Conservation (phyloP, 1,140 invertebrate species). For the Samia ricini region DNA sequence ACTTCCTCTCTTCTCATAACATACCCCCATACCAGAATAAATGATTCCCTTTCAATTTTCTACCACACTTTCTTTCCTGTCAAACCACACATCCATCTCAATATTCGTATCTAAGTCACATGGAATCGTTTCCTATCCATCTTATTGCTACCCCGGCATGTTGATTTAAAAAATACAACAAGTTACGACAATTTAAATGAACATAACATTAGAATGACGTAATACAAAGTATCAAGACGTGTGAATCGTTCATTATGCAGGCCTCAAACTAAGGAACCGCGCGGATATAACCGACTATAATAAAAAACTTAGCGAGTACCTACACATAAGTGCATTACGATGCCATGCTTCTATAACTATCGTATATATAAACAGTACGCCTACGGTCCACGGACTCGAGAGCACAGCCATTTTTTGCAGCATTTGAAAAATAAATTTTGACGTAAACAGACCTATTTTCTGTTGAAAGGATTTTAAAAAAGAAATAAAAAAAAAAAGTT, state of each 20-base stretch:
- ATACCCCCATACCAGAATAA: too few relatives aligned
- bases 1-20: too few relatives aligned
- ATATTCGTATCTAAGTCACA: too few relatives aligned
- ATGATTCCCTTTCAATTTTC: too few relatives aligned
- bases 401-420: conserved; percentile 68
- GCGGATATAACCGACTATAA: conserved; percentile 68
- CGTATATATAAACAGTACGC: conserved; percentile 67
- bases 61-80: too few relatives aligned
- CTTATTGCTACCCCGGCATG: too few relatives aligned
- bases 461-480: conserved; percentile 29
- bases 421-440: conserved; percentile 77
- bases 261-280: conserved; percentile 67
- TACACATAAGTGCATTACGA: conserved; percentile 75
- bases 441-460: conserved; percentile 66
- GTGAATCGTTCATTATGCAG: conserved; percentile 27
- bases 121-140: too few relatives aligned
- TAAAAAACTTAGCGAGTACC: conserved; percentile 72
- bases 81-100: too few relatives aligned
- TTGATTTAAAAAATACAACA: too few relatives aligned
- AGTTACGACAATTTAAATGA: neutral
- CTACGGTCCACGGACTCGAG: conserved; percentile 56
- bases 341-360: conserved; percentile 63
- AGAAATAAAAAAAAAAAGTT: conserved; percentile 14
- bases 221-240: conserved; percentile 54
- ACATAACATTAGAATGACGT: conserved; percentile 18